Evolutionary conservation across 2,888 invertebrate genomes (phyloP), one percentile per base, ranked within the genome.

Genomic region (Priocnemis perturbator): DNA sequence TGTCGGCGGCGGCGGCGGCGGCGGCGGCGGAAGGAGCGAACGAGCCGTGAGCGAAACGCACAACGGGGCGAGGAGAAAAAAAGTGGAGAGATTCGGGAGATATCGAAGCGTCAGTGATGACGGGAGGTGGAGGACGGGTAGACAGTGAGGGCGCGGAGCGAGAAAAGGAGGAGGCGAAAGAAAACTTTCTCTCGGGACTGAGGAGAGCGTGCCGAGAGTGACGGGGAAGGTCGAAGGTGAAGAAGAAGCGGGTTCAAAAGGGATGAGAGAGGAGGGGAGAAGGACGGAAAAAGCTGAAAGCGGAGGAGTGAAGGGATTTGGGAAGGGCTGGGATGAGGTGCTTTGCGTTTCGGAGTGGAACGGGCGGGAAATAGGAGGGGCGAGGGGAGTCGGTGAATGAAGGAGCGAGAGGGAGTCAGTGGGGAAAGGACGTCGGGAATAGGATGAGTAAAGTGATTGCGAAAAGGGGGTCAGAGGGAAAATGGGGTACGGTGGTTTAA

Each of bases 401-500:
- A 15, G 1, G 47, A 60, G 45, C 53, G 23, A 58, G n/a, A 44
- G 44, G 19, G 26, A 30, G 52, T 30, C 4, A 30, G 15, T 60
- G 65, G 55, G 62, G 59, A 55, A 58, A 56, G 47, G 37, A 50
- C 21, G 50, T 21, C n/a, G 65, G 53, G 68, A 73, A 80, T 78
- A 75, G 79, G 74, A 79, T 69, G 83, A 79, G 79, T 75, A 84
- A 84, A 84, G 84, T 84, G 84, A 84, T 82, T 82, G 83, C 81
- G 81, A 73, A 72, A 77, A 80, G 67, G 77, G 77, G 80, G 78
- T 74, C 73, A 74, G 75, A 71, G 68, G 76, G 76, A 76, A 73
- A 79, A 81, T 73, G 73, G 78, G 83, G 77, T 78, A 83, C 78
- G 83, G 73, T 78, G 83, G 82, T 84, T 85, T 85, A 85, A 85